phyloP scores from a whole-genome alignment of 2,888 invertebrate genomes.

The Patella depressa region DNA sequence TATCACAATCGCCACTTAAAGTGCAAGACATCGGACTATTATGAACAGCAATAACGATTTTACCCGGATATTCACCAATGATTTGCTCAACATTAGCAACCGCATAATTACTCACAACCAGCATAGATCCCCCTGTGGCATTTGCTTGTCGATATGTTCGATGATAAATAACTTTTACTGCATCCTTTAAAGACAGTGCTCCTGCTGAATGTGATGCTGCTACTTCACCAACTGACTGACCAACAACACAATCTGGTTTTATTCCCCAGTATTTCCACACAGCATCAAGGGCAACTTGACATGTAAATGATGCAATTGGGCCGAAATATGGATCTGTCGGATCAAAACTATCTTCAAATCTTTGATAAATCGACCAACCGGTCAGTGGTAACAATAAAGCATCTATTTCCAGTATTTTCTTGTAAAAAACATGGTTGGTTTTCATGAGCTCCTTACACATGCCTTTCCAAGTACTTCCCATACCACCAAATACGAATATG shows the following conservation, averaged over 20 bases:
- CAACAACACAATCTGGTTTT: constrained; percentile 39
- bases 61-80: constrained; percentile 20
- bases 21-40: constrained; percentile 41
- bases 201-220: constrained; percentile 48
- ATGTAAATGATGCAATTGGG: constrained; percentile 48
- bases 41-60: constrained; percentile 38
- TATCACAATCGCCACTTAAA: constrained; percentile 36
- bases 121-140: constrained; percentile 41
- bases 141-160: constrained; percentile 34
- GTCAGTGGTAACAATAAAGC: constrained; percentile 20
- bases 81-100: constrained; percentile 29
- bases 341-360: constrained; percentile 30
- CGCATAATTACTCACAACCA: constrained; percentile 33
- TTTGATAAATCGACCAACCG: constrained; percentile 30
- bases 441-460: constrained; percentile 47
- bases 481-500: constrained; percentile 50
- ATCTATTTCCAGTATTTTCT: constrained; percentile 31
- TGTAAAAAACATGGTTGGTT: constrained; percentile 31
- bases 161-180: constrained; percentile 45
- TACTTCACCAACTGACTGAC: constrained; percentile 54
- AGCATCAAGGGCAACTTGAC: constrained; percentile 40
- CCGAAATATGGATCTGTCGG: constrained; percentile 36
- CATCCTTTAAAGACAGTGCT: constrained; percentile 34
- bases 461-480: constrained; percentile 49
- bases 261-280: constrained; percentile 47